Evolutionary conservation across 2,797 vertebrate genomes (phyloP).

Genomic region (Cossypha niveicapilla): DNA sequence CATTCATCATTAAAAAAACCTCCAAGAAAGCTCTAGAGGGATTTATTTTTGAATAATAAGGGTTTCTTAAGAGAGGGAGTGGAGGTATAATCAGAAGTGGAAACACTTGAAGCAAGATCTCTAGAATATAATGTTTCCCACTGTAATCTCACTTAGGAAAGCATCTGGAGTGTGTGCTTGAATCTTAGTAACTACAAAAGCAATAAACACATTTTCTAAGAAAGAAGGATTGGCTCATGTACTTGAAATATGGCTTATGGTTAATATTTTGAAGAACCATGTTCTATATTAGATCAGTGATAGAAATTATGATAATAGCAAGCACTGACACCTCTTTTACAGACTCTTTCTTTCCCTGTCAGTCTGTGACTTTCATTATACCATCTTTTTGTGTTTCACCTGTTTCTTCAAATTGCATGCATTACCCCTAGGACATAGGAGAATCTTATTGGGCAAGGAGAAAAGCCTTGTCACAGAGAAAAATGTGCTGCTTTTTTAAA

Average conservation of each 20-base stretch:
- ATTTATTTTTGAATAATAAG: slow-evolving; percentile 3
- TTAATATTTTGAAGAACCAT: background rate
- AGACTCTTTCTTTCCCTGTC: background rate
- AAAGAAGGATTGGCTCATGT: background rate
- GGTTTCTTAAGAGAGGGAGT: background rate
- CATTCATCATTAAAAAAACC: background rate
- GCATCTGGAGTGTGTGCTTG: background rate
- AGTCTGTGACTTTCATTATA: background rate
- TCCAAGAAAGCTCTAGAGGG: background rate
- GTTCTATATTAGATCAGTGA: background rate
- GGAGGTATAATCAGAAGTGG: background rate
- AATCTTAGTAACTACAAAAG: background rate
- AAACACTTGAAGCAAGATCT: background rate
- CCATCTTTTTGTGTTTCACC: background rate
- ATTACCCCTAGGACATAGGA: background rate
- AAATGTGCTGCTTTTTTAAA: background rate
- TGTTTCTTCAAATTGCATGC: background rate
- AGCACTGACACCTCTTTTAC: background rate
- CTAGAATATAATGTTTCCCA: background rate
- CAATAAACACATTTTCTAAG: background rate
- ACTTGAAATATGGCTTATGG: background rate
- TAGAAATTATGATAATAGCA: background rate
- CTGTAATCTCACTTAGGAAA: background rate
- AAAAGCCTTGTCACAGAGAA: background rate
- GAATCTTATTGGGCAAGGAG: background rate